Percentiles rank a stretch among this genome's conserved stretches.
Conservation (phyloP, 2,113 vertebrate genomes). For the Nansenia antarctica region DNA sequence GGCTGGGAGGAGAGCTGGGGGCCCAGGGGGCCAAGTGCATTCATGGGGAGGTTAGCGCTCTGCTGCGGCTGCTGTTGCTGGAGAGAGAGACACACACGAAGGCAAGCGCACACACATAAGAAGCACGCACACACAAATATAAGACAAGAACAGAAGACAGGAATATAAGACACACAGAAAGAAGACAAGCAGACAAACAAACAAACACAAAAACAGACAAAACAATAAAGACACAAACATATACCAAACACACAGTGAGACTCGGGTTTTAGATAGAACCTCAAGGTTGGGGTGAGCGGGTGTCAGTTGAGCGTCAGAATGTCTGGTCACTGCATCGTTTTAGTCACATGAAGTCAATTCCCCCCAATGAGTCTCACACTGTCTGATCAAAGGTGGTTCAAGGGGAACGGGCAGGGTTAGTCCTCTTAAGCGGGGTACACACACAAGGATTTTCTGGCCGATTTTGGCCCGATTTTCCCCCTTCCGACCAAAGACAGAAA, state of each 20-base stretch:
- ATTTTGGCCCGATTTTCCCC: too few species aligned
- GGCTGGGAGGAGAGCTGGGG: constrained; percentile 88
- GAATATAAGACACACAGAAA: constrained; percentile 13
- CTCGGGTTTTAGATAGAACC: constrained; percentile 33
- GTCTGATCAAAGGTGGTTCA: too few species aligned
- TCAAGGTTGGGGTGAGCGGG: neutral
- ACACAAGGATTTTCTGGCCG: too few species aligned
- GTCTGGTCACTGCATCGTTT: constrained; percentile 31
- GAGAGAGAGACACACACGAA: constrained; percentile 32
- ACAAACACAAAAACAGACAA: constrained; percentile 38
- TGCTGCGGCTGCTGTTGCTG: constrained; percentile 66
- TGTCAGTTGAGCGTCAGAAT: constrained; percentile 37
- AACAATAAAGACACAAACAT: neutral
- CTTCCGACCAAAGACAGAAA: too few species aligned
- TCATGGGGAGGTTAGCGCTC: constrained; percentile 87
- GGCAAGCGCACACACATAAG: constrained; percentile 8
- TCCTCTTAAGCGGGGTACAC: too few species aligned
- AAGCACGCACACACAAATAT: neutral
- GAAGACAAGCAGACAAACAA: constrained; percentile 42
- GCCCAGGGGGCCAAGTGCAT: constrained; percentile 84
- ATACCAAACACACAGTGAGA: constrained; percentile 43
- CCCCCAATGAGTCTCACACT: too few species aligned
- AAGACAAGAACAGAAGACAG: neutral
- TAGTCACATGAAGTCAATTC: too few species aligned
- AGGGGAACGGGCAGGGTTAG: too few species aligned